A percentile compares a stretch with the other conserved stretches of the same genome.
Evolutionary conservation across 2,888 invertebrate species (phyloP).

Genomic region (Thelaira solivaga): DNA sequence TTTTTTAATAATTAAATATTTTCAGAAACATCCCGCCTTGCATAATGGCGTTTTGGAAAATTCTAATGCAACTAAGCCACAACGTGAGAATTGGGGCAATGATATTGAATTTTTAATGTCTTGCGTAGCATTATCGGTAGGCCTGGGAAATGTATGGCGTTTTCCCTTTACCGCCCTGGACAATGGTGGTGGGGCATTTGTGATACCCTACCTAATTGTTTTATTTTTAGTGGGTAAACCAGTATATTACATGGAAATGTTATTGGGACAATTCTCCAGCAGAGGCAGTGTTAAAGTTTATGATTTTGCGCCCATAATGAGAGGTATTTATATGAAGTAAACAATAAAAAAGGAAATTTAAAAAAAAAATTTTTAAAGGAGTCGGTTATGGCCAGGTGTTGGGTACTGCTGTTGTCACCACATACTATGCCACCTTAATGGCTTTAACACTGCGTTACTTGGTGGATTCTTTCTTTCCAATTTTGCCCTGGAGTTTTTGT

Average conservation of each 20-base stretch:
- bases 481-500: constrained; percentile 82
- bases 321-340: constrained; percentile 78
- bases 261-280: constrained; percentile 85
- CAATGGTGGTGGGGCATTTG: constrained; percentile 83
- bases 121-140: constrained; percentile 80
- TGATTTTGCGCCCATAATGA: constrained; percentile 82
- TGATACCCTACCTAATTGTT: constrained; percentile 83
- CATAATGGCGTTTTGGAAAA: constrained; percentile 8
- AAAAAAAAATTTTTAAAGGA: constrained; percentile 72
- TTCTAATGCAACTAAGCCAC: background rate
- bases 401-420: constrained; percentile 79
- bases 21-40: constrained; percentile 34
- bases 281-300: constrained; percentile 82
- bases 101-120: constrained; percentile 83
- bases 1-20: no score
- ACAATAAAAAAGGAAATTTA: background rate
- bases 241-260: constrained; percentile 85
- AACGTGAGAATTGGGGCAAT: constrained; percentile 79
- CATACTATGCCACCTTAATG: constrained; percentile 84
- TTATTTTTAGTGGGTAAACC: constrained; percentile 82
- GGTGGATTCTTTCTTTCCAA: constrained; percentile 80
- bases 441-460: constrained; percentile 82
- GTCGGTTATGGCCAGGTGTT: constrained; percentile 80
- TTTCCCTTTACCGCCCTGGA: constrained; percentile 82
- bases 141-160: constrained; percentile 83